Conservation (phyloP, 2,888 invertebrate genomes). For the Polydrusus pterygomalis region DNA sequence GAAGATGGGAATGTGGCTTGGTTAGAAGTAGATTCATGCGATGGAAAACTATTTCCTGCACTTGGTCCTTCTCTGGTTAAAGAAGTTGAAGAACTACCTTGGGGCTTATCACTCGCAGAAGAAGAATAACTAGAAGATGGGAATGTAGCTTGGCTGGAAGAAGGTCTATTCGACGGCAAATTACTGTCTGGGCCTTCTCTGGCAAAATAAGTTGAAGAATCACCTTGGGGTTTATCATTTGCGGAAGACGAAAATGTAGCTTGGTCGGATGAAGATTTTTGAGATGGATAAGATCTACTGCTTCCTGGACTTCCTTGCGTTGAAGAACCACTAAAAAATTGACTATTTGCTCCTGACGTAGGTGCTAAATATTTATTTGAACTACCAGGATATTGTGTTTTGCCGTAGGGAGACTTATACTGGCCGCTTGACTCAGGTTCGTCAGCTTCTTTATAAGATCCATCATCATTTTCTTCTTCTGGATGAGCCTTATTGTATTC, state of each 20-base stretch:
- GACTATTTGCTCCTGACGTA: neutral
- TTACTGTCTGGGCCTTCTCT: neutral
- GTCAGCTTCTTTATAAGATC: constrained; percentile 28
- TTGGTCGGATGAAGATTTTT: neutral
- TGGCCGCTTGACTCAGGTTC: constrained; percentile 7
- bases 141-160: neutral
- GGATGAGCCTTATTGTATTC: constrained; percentile 60
- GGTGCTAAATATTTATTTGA: constrained; percentile 47
- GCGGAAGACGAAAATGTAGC: neutral
- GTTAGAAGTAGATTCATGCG: neutral
- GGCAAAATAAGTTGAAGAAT: neutral
- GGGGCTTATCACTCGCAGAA: neutral
- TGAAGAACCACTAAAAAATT: constrained; percentile 12
- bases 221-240: neutral
- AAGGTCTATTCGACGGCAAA: neutral
- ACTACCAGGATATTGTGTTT: constrained; percentile 21
- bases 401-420: constrained; percentile 5
- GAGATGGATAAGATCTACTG: neutral
- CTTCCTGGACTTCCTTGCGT: neutral
- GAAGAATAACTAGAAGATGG: neutral
- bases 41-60: neutral
- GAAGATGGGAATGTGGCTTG: neutral
- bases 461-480: constrained; percentile 47
- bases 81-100: neutral
- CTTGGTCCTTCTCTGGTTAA: too few species aligned